A percentile compares a stretch with the other conserved stretches of the same genome.
Evolutionary conservation across 2,113 vertebrate species (phyloP).

Genomic region (Phylloscopus whistleri): DNA sequence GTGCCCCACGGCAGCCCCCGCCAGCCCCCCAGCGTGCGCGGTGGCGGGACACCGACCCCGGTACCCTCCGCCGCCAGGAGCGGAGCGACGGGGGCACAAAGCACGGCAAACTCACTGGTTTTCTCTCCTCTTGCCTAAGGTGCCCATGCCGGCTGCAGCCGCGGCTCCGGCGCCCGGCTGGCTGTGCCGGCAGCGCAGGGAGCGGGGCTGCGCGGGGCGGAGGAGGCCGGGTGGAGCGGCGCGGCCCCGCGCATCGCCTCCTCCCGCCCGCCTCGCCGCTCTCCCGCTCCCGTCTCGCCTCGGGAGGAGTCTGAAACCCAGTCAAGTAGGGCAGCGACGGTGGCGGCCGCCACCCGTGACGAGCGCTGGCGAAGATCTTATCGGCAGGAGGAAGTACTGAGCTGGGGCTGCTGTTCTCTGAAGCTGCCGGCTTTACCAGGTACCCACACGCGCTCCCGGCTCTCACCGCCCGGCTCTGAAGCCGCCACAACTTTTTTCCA

Average conservation of each 20-base stretch:
- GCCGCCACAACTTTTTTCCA: neutral
- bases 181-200: neutral
- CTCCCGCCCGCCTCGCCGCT: neutral
- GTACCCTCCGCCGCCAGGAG: neutral
- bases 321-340: neutral
- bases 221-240: neutral
- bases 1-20: neutral
- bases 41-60: neutral
- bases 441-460: neutral
- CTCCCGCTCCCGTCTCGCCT: neutral
- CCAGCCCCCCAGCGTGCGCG: neutral
- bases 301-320: neutral
- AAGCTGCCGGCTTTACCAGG: conserved; percentile 18
- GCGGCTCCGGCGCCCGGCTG: neutral
- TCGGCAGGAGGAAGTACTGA: conserved; percentile 41
- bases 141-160: conserved; percentile 54
- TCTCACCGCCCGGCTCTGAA: neutral
- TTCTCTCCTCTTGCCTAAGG: conserved; percentile 56
- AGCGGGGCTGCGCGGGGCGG: neutral
- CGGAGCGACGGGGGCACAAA: too few species aligned
- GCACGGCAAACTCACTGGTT: conserved; percentile 27
- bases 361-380: conserved; percentile 40
- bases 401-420: conserved; percentile 19
- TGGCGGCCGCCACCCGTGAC: neutral
- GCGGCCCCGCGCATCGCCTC: conserved; percentile 31